These are phyloP conservation scores for Acridotheres tristis DNA, from an alignment of 2,797 vertebrate genomes.

Conservation along the genomic window DNA sequence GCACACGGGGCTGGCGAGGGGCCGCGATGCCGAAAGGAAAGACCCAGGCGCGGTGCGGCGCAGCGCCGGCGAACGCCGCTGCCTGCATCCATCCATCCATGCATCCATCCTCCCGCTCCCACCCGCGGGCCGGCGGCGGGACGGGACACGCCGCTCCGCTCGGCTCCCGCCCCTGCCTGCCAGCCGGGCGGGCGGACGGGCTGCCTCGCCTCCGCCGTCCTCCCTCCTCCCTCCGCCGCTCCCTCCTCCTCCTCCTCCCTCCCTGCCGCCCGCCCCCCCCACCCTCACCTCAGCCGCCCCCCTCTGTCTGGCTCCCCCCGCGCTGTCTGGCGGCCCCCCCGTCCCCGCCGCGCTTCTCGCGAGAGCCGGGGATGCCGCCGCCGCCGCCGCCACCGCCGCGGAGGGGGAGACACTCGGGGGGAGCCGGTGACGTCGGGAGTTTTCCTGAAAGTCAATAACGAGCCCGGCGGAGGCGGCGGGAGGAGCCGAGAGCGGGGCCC, in stretches of 20 bases:
- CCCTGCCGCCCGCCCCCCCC: background rate
- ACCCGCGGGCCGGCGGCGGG: background rate
- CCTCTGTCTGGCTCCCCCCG: conserved; percentile 40
- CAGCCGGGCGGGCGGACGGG: background rate
- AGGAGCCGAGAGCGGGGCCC: conserved; percentile 53
- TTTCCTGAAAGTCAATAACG: conserved; percentile 88
- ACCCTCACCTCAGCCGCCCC: conserved; percentile 36
- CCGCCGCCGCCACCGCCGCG: conserved; percentile 39
- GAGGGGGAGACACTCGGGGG: conserved; percentile 65
- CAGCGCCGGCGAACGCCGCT: background rate
- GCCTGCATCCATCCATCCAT: background rate
- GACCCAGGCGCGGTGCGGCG: background rate
- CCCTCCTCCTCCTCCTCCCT: background rate
- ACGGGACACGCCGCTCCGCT: background rate
- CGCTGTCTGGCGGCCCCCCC: conserved; percentile 60
- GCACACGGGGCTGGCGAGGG: background rate
- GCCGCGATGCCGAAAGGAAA: background rate
- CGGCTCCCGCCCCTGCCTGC: background rate
- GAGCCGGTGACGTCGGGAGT: conserved; percentile 87
- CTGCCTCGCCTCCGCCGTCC: background rate
- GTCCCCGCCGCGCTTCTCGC: conserved; percentile 46
- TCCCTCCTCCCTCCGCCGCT: background rate
- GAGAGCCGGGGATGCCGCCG: conserved; percentile 57
- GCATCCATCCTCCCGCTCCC: background rate
- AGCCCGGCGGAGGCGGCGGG: conserved; percentile 60